Base-by-base conservation (phyloP, 2,888 invertebrate species). In the Sarcophaga subvicina region DNA sequence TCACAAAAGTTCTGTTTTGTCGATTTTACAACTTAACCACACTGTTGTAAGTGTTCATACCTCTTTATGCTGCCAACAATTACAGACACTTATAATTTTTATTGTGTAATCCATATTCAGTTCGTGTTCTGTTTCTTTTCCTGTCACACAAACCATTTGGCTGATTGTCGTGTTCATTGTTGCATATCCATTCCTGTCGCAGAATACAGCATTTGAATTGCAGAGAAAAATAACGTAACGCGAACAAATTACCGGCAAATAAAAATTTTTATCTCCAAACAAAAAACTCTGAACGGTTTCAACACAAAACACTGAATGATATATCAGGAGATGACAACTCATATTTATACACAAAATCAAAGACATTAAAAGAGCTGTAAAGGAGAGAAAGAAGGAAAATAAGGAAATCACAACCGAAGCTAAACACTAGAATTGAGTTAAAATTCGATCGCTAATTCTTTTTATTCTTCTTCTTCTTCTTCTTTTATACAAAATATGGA, bases 301-400 rank as follows among this genome's bases (percentile, higher is more conserved):
- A 92, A 92, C 93, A 92, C 93, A 91, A 92, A 93, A 93, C 93
- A 93, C 93, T 93, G 93, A 93, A 93, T 92, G 92, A 89, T 83
- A 87, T 80, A 79, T 87, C 76, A 88, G 89, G 86, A 88, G 87
- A 54, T 25, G 75, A 66, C 59, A 76, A 79, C 87, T 84, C 79
- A 89, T 91, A 91, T 93, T 92, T 93, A 93, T 93, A 93, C 89
- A 88, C 88, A 87, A 88, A 64, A 69, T 37, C 64, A 27, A 64
- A 72, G 72, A 67, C 54, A 14, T 54, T 0, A 14, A 37, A 10
- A 37, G 3, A 37, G 10, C 10, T 37, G 0, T 37, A 37, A 37
- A 37, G 37, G 37, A 37, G 10, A 37, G 0, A 37, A 10, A 80
- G 66, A 49, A 69, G 6, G 54, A 78, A 73, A 17, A 25, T 3